A percentile compares a stretch with the other conserved stretches of the same genome.
These are phyloP conservation scores for Acronicta psi DNA, from an alignment of 2,888 invertebrate genomes.

Conservation along the genomic window DNA sequence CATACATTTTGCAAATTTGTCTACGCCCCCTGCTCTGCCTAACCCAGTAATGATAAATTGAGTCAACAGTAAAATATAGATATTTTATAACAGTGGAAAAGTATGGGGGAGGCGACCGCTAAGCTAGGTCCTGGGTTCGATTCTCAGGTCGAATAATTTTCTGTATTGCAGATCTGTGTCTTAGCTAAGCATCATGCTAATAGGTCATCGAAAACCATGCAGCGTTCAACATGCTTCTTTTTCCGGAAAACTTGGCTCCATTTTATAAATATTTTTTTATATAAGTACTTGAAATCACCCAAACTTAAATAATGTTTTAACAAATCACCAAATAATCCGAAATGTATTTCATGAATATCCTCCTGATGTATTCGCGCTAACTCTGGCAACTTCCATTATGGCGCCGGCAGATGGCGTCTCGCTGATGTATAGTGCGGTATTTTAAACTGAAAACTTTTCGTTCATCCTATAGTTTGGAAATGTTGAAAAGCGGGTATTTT, in stretches of 20 bases:
- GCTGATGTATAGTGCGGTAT: conserved; percentile 45
- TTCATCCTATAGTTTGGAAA: conserved; percentile 29
- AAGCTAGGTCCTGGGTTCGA: too few species aligned
- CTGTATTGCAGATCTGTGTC: too few species aligned
- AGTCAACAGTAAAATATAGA: too few species aligned
- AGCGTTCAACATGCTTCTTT: too few species aligned
- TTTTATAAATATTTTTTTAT: not conserved
- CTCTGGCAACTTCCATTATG: conserved; percentile 57
- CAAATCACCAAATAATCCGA: conserved; percentile 9
- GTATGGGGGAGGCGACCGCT: too few species aligned
- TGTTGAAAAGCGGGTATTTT: conserved; percentile 23
- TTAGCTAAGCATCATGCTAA: too few species aligned
- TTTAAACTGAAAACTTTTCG: conserved; percentile 48
- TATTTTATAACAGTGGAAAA: too few species aligned
- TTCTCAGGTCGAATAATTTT: too few species aligned
- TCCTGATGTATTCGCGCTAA: conserved; percentile 40
- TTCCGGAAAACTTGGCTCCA: not conserved
- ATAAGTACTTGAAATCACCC: not conserved
- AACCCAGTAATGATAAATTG: too few species aligned
- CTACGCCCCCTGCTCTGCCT: too few species aligned
- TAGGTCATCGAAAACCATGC: too few species aligned
- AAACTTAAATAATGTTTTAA: conserved; percentile 1
- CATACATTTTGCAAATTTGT: too few species aligned
- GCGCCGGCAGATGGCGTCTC: conserved; percentile 57
- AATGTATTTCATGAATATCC: conserved; percentile 33